Evolutionary conservation across 2,113 vertebrate genomes (phyloP), one percentile per base, ranked within the genome.

Genomic region (Eonycteris spelaea): DNA sequence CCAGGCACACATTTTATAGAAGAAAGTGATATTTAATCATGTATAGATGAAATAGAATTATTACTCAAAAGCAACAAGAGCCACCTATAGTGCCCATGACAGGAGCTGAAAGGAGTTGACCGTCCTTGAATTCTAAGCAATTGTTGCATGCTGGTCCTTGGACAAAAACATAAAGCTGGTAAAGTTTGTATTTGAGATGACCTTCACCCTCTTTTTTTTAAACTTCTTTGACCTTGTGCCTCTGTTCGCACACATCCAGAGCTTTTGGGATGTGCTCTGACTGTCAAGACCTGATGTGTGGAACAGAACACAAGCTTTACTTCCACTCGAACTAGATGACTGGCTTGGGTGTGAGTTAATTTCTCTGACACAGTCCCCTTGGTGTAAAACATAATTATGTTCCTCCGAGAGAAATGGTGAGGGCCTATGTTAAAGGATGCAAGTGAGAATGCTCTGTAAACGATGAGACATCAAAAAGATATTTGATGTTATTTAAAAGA

Each of bases 41-140:
- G 89, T 95, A 93, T 83, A 96, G 96, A 97, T 97, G 95, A 97
- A 98, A 95, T 79, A 83, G 97, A 96, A 97, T 97, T 97, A 96
- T 97, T 96, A 94, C 97, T 98, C 95, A 97, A 95, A 97, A 97
- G 95, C 73, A 83, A 89, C 95, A 96, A 86, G 86, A 83, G 43
- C 89, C 95, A 91, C 97, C 97, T 89, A 83, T 77, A 79, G 95
- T 74, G 95, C 93, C 85, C 61, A 21, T 82, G 91, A 94, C 97
- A 88, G 93, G 83, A 86, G 73, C 95, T 93, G 95, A 95, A 94
- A 96, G 80, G 70, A 77, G 68, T 28, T 43, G 77, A 51, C 86
- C 74, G 91, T 68, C 82, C 97, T 96, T 94, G 97, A 97, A 96
- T 97, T 94, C 94, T 79, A 71, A 95, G 93, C 86, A 85, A 93